These are phyloP conservation scores for Glyphotaelius pellucidus DNA, from an alignment of 2,888 invertebrate species.

Conservation along the genomic window DNA sequence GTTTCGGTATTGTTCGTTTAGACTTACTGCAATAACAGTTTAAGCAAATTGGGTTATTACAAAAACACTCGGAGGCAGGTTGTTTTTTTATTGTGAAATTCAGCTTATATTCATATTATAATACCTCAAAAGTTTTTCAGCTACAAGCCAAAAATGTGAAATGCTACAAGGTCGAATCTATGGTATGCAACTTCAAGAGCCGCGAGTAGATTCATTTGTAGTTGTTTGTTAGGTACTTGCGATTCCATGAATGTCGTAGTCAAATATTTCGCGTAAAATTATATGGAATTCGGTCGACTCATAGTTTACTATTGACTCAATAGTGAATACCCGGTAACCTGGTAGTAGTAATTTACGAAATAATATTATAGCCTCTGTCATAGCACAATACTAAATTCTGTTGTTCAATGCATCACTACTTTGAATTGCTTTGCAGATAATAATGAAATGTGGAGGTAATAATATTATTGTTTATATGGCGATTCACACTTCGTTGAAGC, in stretches of 20 bases:
- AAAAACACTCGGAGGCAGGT: neutral
- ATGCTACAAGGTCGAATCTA: conserved; percentile 28
- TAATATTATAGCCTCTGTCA: neutral
- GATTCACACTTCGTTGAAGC: too few species aligned
- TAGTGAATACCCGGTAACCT: neutral
- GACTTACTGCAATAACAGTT: conserved; percentile 16
- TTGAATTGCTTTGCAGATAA: neutral
- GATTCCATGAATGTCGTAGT: neutral
- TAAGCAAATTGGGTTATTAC: neutral
- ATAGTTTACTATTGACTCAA: neutral
- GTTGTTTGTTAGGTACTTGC: neutral
- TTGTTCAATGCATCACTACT: neutral
- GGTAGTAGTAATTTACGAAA: neutral
- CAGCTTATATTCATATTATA: neutral
- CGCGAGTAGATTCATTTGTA: neutral
- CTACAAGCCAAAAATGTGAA: neutral
- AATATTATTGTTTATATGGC: neutral
- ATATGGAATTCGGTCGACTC: neutral
- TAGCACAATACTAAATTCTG: neutral
- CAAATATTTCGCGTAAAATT: conserved; percentile 6
- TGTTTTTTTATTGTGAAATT: neutral
- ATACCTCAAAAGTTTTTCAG: conserved; percentile 14
- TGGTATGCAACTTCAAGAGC: neutral
- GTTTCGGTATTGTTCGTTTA: conserved; percentile 34
- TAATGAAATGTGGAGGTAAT: neutral